Evolutionary conservation across 1,140 invertebrate genomes (phyloP), one percentile per base, ranked within the genome.

Genomic region (Diachasmimorpha longicaudata): DNA sequence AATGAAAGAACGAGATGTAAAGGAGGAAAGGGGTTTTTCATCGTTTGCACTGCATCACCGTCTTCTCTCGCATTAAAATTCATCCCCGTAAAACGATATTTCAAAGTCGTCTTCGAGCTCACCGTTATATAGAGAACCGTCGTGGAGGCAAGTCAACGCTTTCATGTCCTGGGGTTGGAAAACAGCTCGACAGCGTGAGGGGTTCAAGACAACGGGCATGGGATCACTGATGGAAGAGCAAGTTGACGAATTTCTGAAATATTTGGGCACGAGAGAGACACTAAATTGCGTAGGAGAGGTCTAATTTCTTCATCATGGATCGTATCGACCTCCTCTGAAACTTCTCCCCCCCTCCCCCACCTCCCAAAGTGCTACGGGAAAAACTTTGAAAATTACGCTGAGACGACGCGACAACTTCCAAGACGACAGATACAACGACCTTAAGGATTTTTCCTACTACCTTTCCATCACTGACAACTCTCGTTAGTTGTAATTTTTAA

Each of bases 401-500:
- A 48, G 23, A 48, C 21, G 19, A 42, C 8, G 23, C 39, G 23
- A 71, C 39, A 71, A 48, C 21, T 71, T 46, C 19, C n/a, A 46
- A 31, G 21, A 23, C 69, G 42, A 71, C 69, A 71, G 69, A 71
- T 71, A 44, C 69, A 71, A 4, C 69, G 44, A 71, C 44, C 44
- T 36, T 42, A 21, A 44, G 39, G 2, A 46, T 42, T 3, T 10
- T 25, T 48, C 69, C 6, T 36, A 70, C 31, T 25, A 10, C 25
- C 19, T 70, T 36, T n/a, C 23, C 16, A 21, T 70, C 36, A 8
- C 21, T 71, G 39, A 46, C 42, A 48, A 37, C 19, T 10, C 39
- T 31, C 39, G 39, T 71, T 48, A 71, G 44, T n/a, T 23, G 44
- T 48, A 16, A 39, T 70, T 71, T 23, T 71, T 71, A 19, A 1